phyloP scores from a whole-genome alignment of 2,888 invertebrate species.

The Syrista parreyssii region DNA sequence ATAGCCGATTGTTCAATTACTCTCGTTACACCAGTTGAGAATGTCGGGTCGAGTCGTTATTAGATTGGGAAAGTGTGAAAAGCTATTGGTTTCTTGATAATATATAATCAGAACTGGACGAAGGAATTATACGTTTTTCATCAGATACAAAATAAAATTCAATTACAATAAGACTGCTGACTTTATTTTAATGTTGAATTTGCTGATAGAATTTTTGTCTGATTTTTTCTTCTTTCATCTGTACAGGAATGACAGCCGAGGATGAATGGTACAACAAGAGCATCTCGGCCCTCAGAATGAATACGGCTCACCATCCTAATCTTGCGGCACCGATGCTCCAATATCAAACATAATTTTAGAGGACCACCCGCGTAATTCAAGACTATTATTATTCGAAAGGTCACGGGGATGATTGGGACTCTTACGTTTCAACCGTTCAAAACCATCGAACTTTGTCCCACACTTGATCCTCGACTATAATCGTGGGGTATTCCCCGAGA shows the following conservation, averaged over 20 bases:
- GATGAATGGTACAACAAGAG: conserved; percentile 99
- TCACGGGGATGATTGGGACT: not conserved
- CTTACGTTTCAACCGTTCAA: conserved; percentile 6
- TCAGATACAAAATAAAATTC: not conserved
- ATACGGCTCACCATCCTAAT: conserved; percentile 94
- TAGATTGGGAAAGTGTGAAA: not conserved
- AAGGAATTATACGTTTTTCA: not conserved
- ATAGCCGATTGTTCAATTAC: conserved; percentile 39
- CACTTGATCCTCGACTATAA: not conserved
- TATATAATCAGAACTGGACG: not conserved
- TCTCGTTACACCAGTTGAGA: conserved; percentile 6
- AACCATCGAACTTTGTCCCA: not conserved
- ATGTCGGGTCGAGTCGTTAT: not conserved
- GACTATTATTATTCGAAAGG: conserved; percentile 1
- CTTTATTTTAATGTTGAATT: not conserved
- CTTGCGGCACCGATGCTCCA: conserved; percentile 96
- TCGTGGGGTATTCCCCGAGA: not conserved
- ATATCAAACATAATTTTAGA: conserved; percentile 91
- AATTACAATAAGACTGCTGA: not conserved
- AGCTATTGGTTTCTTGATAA: not conserved
- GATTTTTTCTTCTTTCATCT: conserved; percentile 26
- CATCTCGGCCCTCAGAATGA: conserved; percentile 96
- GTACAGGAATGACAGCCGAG: conserved; percentile 89
- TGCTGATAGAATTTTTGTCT: conserved; percentile 7
- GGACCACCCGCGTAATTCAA: conserved; percentile 33